Evolutionary conservation across 1,140 invertebrate species (phyloP).

Genomic region (Paralvinella palmiformis): DNA sequence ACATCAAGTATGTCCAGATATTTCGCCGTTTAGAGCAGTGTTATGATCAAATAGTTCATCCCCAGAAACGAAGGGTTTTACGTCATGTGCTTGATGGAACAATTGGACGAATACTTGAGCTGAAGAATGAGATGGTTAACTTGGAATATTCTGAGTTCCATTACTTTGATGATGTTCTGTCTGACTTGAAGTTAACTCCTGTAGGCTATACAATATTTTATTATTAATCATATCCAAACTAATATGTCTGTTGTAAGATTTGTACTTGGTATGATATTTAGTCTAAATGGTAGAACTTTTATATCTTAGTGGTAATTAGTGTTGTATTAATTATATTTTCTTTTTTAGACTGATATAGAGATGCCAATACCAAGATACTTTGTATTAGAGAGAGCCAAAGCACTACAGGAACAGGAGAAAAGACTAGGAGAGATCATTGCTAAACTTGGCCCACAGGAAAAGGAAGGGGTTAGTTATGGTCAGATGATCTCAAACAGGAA

Average conservation of each 20-base stretch:
- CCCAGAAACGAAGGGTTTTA: conserved; percentile 79
- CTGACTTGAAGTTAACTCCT: conserved; percentile 57
- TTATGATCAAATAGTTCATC: conserved; percentile 86
- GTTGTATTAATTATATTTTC: neutral
- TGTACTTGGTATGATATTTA: neutral
- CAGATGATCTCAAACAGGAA: neutral
- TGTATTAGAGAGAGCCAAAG: conserved; percentile 42
- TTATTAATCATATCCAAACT: neutral
- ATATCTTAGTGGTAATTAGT: neutral
- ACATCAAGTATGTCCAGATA: conserved; percentile 73
- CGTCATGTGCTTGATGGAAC: conserved; percentile 71
- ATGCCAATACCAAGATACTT: conserved; percentile 55
- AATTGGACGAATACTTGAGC: conserved; percentile 63
- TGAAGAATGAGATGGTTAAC: conserved; percentile 74
- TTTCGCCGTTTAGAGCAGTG: conserved; percentile 70
- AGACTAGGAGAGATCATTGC: conserved; percentile 47
- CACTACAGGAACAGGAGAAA: conserved; percentile 48
- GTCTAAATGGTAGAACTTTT: neutral
- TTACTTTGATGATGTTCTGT: conserved; percentile 74
- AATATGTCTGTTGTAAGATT: neutral
- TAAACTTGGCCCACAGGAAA: conserved; percentile 43
- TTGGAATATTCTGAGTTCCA: conserved; percentile 78
- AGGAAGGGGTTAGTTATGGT: conserved; percentile 35
- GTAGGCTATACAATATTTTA: conserved; percentile 46
- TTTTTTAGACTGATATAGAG: conserved; percentile 50